Evolutionary conservation across 2,888 invertebrate species (phyloP), one percentile per base, ranked within the genome.

Genomic region (Eilema griseolum): DNA sequence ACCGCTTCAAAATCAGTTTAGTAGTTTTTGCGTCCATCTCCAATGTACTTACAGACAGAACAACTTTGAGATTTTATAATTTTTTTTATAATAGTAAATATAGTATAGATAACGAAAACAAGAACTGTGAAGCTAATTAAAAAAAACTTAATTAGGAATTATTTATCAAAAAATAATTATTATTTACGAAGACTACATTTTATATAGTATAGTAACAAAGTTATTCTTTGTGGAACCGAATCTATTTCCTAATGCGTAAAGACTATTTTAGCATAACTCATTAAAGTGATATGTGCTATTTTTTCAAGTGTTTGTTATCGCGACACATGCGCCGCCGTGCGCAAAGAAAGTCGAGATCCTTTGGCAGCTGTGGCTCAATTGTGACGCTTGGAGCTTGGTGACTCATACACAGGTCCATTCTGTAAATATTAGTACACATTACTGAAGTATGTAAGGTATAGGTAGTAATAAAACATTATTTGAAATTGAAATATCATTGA

Each of bases 281-380:
- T 76, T 73, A 67, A 64, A 46, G 81, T 80, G 83, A 81, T 85
- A 85, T 89, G 83, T 76, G 86, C 85, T 87, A 85, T 89, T 91
- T 85, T 85, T 74, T 75, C 72, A 73, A 78, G 76, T 82, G 80
- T 75, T 79, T 64, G 61, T 74, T 66, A 66, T 60, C 73, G 76
- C 80, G 87, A 90, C 93, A 92, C 92, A 93, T 93, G 93, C 90
- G 91, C 88, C 90, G 91, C 88, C 92, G 92, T 92, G 93, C 91
- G 94, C 93, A 92, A 91, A 90, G 94, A 93, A 94, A 95, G 86
- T 85, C 86, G 94, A 95, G 94, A 93, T 91, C 93, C 94, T 91
- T 93, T 95, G 94, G 95, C 95, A 95, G 93, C 95, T 94, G 94
- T 89, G 81, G 65, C 82, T 83, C 84, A 86, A 88, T 86, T 88